Conservation (phyloP, 92 coral and sea anemone species). For the Porites lobata region DNA sequence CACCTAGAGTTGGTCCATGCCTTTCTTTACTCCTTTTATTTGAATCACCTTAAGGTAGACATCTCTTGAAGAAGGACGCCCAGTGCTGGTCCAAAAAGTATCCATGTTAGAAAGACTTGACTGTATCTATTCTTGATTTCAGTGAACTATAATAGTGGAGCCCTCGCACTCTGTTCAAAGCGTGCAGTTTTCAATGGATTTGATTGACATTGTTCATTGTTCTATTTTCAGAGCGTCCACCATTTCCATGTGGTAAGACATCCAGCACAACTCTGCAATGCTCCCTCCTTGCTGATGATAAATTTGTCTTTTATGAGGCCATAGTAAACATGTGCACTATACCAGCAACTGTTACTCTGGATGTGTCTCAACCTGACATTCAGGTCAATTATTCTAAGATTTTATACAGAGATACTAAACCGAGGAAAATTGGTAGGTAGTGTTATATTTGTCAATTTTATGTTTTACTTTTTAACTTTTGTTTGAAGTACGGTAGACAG, state of each 20-base stretch:
- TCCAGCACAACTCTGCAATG: conserved; percentile 65
- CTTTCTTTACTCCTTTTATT: too few relatives aligned
- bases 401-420: conserved; percentile 47
- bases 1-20: too few relatives aligned
- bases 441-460: neutral
- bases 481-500: too few relatives aligned
- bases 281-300: conserved; percentile 63
- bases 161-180: too few relatives aligned
- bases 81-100: too few relatives aligned
- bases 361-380: conserved; percentile 70
- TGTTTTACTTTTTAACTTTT: too few relatives aligned
- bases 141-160: too few relatives aligned
- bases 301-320: conserved; percentile 72
- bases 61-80: too few relatives aligned
- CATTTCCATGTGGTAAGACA: conserved; percentile 71
- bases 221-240: conserved; percentile 65
- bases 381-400: conserved; percentile 53
- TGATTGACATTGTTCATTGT: neutral
- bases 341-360: conserved; percentile 73
- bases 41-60: too few relatives aligned
- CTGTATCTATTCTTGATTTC: too few relatives aligned
- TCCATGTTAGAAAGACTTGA: too few relatives aligned
- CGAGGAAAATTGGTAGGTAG: conserved; percentile 62
- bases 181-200: neutral
- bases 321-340: conserved; percentile 76